phyloP scores from a whole-genome alignment of 2,888 invertebrate species.

The Pristionchus maxplancki region DNA sequence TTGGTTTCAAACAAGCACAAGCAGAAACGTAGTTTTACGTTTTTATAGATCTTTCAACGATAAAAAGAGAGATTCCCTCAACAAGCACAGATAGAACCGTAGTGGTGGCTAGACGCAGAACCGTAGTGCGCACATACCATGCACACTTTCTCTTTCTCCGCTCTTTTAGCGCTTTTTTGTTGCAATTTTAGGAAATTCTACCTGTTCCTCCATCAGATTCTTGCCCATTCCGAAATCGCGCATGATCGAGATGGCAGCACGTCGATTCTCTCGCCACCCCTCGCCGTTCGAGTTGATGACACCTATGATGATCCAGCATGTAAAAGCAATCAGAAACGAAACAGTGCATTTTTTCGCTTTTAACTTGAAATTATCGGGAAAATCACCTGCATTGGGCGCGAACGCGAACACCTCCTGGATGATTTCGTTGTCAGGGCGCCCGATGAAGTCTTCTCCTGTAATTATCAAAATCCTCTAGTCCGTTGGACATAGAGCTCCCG shows the following conservation, averaged over 20 bases:
- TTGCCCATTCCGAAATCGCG: slow-evolving; percentile 65
- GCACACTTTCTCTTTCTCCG: background rate
- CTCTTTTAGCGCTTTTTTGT: no score
- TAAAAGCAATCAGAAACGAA: no score
- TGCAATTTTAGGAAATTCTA: no score
- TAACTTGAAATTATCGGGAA: no score
- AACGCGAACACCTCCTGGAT: slow-evolving; percentile 14
- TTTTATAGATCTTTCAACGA: background rate
- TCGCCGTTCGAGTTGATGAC: slow-evolving; percentile 58
- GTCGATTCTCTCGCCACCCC: slow-evolving; percentile 62
- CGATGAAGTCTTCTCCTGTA: slow-evolving; percentile 10
- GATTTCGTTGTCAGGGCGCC: background rate
- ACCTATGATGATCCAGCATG: background rate
- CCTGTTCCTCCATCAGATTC: slow-evolving; percentile 64
- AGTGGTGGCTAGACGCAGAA: background rate
- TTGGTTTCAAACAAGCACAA: background rate
- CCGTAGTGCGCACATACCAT: background rate
- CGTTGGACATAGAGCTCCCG: background rate
- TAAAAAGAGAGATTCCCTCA: background rate
- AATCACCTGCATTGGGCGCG: background rate
- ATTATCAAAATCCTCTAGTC: no score
- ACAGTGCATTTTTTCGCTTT: no score
- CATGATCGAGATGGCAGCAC: slow-evolving; percentile 61
- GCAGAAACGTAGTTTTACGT: background rate
- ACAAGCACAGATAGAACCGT: background rate